Conservation (phyloP, 35 echinoderm and acorn worm species). For the Lytechinus pictus region DNA sequence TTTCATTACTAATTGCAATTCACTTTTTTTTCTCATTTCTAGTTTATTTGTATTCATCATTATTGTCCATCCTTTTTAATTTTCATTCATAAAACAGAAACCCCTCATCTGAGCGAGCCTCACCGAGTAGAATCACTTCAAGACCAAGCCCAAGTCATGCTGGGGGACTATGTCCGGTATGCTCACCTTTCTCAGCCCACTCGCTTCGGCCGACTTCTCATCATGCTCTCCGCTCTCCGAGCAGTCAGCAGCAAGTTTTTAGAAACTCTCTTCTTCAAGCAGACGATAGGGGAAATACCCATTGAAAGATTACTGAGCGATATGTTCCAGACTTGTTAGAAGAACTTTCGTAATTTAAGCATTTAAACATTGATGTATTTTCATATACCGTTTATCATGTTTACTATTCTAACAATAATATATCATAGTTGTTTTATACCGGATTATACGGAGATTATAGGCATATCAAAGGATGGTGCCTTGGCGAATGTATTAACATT, state of each 20-base stretch:
- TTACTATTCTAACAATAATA: too few species aligned
- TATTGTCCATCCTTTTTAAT: background rate
- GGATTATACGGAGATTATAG: too few species aligned
- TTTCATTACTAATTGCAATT: too few species aligned
- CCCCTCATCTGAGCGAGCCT: constrained; percentile 82
- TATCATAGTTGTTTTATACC: too few species aligned
- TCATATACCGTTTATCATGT: too few species aligned
- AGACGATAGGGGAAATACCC: constrained; percentile 93
- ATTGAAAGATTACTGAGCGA: constrained; percentile 91
- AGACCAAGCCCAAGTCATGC: constrained; percentile 98
- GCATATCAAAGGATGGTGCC: too few species aligned
- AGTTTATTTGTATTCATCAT: background rate
- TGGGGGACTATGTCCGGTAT: constrained; percentile 90
- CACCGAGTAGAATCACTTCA: constrained; percentile 88
- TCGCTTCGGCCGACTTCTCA: constrained; percentile 91
- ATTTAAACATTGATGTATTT: too few species aligned
- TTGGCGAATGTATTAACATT: too few species aligned
- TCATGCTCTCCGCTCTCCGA: constrained; percentile 84
- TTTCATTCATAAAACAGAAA: constrained; percentile 67
- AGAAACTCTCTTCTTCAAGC: constrained; percentile 89
- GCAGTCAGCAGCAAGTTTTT: constrained; percentile 85
- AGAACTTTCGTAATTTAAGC: background rate
- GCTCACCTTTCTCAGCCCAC: constrained; percentile 68
- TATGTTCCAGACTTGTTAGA: constrained; percentile 97
- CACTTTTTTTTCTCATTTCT: background rate